Evolutionary conservation across 1,140 invertebrate species (phyloP).

Genomic region (Propsilocerus akamusi): DNA sequence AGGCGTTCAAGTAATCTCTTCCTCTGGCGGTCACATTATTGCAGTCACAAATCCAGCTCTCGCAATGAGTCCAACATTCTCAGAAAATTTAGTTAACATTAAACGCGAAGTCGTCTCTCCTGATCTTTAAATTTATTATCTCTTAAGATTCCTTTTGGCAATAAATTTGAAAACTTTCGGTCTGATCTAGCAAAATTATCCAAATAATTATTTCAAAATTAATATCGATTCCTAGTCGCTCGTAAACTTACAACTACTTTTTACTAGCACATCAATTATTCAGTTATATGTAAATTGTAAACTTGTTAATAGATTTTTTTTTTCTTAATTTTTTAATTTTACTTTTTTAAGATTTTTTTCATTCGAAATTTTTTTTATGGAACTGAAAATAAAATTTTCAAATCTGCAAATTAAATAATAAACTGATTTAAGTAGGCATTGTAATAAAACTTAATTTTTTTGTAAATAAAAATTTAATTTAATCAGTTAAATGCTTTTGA

Average conservation of each 20-base stretch:
- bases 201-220: too few relatives aligned
- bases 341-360: too few relatives aligned
- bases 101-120: conserved; percentile 18
- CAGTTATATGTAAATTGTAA: too few relatives aligned
- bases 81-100: conserved; percentile 14
- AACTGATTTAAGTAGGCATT: not conserved
- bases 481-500: conserved; percentile 2
- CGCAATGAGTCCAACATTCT: conserved; percentile 26
- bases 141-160: not conserved
- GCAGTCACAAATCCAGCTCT: conserved; percentile 72
- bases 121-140: conserved; percentile 8
- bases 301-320: too few relatives aligned
- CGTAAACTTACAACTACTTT: too few relatives aligned
- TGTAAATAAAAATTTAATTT: not conserved
- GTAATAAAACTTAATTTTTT: not conserved
- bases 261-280: too few relatives aligned
- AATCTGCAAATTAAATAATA: not conserved
- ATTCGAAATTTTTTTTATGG: not conserved
- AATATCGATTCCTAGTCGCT: too few relatives aligned
- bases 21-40: conserved; percentile 68
- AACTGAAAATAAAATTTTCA: not conserved
- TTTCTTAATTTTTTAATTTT: too few relatives aligned
- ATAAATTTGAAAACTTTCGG: not conserved
- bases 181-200: too few relatives aligned
- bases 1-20: conserved; percentile 56